These are phyloP conservation scores for Ommatoiulus sabulosus DNA, from an alignment of 2,888 invertebrate genomes.

Conservation along the genomic window DNA sequence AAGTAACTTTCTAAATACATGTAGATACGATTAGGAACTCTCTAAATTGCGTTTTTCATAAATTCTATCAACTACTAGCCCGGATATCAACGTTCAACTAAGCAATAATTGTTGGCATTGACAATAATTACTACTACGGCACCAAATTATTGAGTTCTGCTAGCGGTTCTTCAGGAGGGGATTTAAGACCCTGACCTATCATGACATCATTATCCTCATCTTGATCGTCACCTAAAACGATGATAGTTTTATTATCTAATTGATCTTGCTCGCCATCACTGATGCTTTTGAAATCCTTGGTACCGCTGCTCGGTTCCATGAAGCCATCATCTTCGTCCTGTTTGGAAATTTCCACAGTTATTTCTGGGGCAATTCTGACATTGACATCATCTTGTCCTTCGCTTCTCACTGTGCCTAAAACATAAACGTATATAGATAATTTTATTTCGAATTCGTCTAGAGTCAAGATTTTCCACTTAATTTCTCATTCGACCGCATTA, in stretches of 20 bases:
- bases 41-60: too few relatives aligned
- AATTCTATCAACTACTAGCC: too few relatives aligned
- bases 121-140: not conserved
- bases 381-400: not conserved
- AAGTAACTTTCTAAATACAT: too few relatives aligned
- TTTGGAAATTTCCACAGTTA: not conserved
- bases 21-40: too few relatives aligned
- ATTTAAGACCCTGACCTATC: conserved; percentile 33
- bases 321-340: not conserved
- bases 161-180: not conserved
- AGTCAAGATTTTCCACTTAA: too few relatives aligned
- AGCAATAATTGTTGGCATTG: not conserved
- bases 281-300: not conserved
- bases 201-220: conserved; percentile 39
- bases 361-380: not conserved
- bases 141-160: not conserved
- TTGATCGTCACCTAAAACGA: not conserved
- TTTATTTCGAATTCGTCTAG: too few relatives aligned
- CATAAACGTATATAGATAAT: too few relatives aligned
- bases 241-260: not conserved
- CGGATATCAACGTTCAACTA: too few relatives aligned
- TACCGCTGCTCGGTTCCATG: not conserved
- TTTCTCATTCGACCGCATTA: too few relatives aligned
- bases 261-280: not conserved
- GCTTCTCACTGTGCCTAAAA: not conserved